Base-by-base conservation (phyloP, 2,888 invertebrate species). In the Galeruca laticollis region DNA sequence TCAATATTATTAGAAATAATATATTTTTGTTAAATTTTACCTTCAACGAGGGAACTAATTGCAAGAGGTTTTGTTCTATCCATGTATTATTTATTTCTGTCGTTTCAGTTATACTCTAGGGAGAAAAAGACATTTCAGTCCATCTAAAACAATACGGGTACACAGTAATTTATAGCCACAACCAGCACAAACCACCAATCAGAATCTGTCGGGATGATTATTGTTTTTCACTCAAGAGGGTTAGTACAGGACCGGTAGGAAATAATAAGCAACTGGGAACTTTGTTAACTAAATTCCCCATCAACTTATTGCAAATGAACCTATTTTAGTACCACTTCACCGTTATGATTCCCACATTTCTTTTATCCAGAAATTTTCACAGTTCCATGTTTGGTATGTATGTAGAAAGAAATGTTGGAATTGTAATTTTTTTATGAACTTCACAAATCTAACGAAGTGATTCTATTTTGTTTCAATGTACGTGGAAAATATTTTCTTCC, bases 161-260 rank as follows among this genome's bases (percentile, higher is more conserved):
- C 21, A 59, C 33, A 40, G 63, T 69, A 60, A 69, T 60, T 69
- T 60, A 69, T 64, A 43, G 54, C 57, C n/a, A 26, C 65, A 56
- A 60, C 66, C 56, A 71, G 33, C 40, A 20, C 67, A 47, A 65
- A 70, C 70, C 68, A 65, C 68, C 73, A 68, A 68, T 68, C 70
- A 70, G 63, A 73, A 73, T 73, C 62, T 71, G 73, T 72, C 71
- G 59, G 20, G 66, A 60, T 68, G 69, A 75, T 75, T 77, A 76
- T 74, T 74, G 75, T 76, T 75, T 77, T 74, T 74, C 75, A 69
- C 71, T 68, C 70, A 72, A 72, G 70, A 61, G 72, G 69, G 72
- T 69, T 71, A 72, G 61, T 57, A 71, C 73, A 57, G 56, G 35
- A 10, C 18, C 35, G 56, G 52, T 15, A 11, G 1, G n/a, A 40